Evolutionary conservation across 1,140 invertebrate species (phyloP).

Genomic region (Apocrypta bakeri): DNA sequence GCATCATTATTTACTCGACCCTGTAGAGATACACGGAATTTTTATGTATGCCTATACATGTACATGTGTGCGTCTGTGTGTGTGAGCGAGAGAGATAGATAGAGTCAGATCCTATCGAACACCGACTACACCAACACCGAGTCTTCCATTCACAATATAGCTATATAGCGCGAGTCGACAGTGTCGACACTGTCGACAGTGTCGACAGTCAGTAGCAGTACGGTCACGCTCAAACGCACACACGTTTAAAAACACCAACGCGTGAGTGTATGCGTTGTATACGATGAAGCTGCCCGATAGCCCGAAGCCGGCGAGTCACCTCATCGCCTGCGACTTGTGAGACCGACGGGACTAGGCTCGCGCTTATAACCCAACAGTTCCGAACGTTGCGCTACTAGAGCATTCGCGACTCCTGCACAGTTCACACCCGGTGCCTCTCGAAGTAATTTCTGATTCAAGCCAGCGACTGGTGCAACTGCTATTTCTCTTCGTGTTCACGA

Average conservation of each 20-base stretch:
- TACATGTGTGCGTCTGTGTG: not conserved
- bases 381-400: not conserved
- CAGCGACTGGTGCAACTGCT: too few relatives aligned
- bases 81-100: not conserved
- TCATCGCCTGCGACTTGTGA: too few relatives aligned
- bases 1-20: too few relatives aligned
- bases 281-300: too few relatives aligned
- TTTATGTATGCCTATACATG: not conserved
- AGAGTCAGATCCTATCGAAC: not conserved
- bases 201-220: too few relatives aligned
- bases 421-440: not conserved
- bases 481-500: not conserved
- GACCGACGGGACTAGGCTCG: not conserved
- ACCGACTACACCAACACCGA: too few relatives aligned
- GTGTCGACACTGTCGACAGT: too few relatives aligned
- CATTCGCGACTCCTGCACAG: constrained; percentile 8
- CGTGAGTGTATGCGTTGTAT: too few relatives aligned
- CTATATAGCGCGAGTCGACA: not conserved
- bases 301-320: not conserved
- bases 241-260: not conserved
- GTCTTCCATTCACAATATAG: not conserved
- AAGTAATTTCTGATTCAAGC: not conserved
- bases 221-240: not conserved
- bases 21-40: too few relatives aligned
- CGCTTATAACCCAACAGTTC: constrained; percentile 12